phyloP scores from a whole-genome alignment of 2,113 vertebrate species.

The Amphiprion ocellaris region DNA sequence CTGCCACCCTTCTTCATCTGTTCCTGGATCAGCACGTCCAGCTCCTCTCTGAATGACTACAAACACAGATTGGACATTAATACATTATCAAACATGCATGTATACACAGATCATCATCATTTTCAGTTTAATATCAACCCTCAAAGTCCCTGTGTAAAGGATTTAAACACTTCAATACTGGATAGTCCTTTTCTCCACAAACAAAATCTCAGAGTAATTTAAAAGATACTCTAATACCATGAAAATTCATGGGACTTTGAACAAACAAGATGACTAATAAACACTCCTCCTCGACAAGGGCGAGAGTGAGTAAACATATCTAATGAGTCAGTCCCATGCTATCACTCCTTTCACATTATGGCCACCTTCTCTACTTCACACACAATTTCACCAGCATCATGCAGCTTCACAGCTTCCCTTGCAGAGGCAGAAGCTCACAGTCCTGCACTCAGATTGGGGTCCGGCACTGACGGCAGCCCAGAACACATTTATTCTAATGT shows the following conservation, averaged over 20 bases:
- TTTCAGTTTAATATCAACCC: no score
- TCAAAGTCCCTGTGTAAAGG: no score
- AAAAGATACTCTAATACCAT: no score
- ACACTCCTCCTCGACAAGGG: slow-evolving; percentile 9
- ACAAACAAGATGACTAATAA: slow-evolving; percentile 6
- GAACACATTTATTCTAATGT: slow-evolving; percentile 69
- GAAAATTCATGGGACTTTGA: neutral
- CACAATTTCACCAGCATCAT: slow-evolving; percentile 8
- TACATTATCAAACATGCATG: neutral
- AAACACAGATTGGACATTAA: slow-evolving; percentile 23
- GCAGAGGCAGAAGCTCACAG: neutral
- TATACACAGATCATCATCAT: no score
- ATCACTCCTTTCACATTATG: neutral
- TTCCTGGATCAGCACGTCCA: slow-evolving; percentile 98
- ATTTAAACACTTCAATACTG: neutral
- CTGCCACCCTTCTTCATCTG: slow-evolving; percentile 99
- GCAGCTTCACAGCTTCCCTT: slow-evolving; percentile 20
- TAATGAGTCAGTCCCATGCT: slow-evolving; percentile 19
- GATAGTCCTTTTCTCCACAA: neutral
- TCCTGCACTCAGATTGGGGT: neutral
- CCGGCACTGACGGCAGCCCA: slow-evolving; percentile 22
- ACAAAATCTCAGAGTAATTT: neutral
- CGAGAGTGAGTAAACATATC: slow-evolving; percentile 9
- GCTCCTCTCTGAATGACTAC: slow-evolving; percentile 97
- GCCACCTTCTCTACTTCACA: slow-evolving; percentile 1